These are phyloP conservation scores for Neoseiulus cucumeris DNA, from an alignment of 1,140 invertebrate genomes.

Conservation along the genomic window DNA sequence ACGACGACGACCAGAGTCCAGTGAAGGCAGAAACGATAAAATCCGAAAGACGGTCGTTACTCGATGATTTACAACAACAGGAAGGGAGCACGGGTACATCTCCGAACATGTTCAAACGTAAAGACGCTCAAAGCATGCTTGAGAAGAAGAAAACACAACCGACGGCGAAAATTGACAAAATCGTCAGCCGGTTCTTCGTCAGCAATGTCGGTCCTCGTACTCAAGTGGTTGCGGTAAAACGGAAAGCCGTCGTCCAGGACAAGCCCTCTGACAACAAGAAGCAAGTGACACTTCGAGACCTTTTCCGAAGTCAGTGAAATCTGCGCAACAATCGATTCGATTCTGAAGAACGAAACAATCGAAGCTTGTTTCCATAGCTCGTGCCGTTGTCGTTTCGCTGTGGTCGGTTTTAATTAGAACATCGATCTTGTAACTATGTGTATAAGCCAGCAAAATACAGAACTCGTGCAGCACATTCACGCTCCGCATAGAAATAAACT, in stretches of 20 bases:
- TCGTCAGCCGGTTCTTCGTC: constrained; percentile 1
- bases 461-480: too few relatives aligned
- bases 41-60: background rate
- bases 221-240: background rate
- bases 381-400: too few relatives aligned
- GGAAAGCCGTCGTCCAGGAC: background rate
- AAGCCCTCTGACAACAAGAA: background rate
- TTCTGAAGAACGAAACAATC: too few relatives aligned
- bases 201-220: background rate
- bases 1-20: background rate
- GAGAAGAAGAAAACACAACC: background rate
- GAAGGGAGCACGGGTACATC: background rate
- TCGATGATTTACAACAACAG: background rate
- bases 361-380: too few relatives aligned
- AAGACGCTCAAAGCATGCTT: background rate
- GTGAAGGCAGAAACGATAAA: background rate
- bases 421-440: too few relatives aligned
- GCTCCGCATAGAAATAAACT: too few relatives aligned
- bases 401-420: too few relatives aligned
- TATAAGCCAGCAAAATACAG: too few relatives aligned
- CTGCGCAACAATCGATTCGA: too few relatives aligned
- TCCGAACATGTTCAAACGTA: background rate
- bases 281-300: background rate
- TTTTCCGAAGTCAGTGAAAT: background rate
- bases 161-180: background rate